phyloP scores from a whole-genome alignment of 2,113 vertebrate genomes.

The Sclerurus mexicanus region DNA sequence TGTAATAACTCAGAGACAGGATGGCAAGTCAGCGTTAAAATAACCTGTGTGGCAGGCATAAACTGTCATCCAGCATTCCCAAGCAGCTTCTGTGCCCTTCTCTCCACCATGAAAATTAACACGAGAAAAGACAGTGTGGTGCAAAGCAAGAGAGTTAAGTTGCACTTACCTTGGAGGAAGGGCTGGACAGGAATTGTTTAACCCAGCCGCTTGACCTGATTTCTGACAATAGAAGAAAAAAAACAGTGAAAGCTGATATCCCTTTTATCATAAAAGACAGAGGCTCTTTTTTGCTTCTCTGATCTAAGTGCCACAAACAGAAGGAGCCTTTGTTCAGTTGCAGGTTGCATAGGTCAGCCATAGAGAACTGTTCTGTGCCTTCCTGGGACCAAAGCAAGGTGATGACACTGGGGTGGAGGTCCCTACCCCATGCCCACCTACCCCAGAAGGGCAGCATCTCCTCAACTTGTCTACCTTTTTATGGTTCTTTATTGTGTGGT shows the following conservation, averaged over 20 bases:
- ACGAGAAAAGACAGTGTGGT: neutral
- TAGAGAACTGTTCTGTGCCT: neutral
- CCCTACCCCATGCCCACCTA: too few relatives aligned
- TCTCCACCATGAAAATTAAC: neutral
- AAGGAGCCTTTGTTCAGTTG: neutral
- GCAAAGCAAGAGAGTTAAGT: neutral
- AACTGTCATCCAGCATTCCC: neutral
- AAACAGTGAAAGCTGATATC: neutral
- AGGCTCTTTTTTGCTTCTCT: neutral
- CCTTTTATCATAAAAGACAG: neutral
- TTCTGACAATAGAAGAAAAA: constrained; percentile 4
- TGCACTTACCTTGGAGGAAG: neutral
- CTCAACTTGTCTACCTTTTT: fast-evolving
- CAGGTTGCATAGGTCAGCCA: fast-evolving
- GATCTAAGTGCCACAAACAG: neutral
- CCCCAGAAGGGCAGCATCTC: neutral
- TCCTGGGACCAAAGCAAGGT: neutral
- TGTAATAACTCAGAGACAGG: neutral
- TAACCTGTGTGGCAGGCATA: neutral
- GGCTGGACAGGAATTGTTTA: neutral
- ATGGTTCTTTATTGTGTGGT: neutral
- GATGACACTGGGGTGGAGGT: neutral
- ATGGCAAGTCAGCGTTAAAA: neutral
- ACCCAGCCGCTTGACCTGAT: neutral
- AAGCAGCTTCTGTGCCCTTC: neutral